Conservation (phyloP, 2,888 invertebrate genomes). For the Drosophila seclusa region DNA sequence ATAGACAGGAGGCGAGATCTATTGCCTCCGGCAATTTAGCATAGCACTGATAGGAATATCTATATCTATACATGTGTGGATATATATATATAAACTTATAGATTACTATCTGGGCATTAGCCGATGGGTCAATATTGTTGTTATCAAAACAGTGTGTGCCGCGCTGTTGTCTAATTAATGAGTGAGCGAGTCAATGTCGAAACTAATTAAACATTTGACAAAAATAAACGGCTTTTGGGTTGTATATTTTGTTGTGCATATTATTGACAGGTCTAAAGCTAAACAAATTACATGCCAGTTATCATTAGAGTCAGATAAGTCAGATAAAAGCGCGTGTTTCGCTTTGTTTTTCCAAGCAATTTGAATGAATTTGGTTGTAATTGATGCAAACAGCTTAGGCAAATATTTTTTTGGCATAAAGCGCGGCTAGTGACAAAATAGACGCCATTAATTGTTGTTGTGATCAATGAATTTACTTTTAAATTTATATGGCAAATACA, state of each 20-base stretch:
- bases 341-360: conserved; percentile 40
- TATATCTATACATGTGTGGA: background rate
- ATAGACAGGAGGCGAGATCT: conserved; percentile 3
- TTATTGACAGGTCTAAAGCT: conserved; percentile 45
- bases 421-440: conserved; percentile 68
- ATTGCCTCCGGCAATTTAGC: background rate
- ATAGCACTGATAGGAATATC: background rate
- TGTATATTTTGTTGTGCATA: conserved; percentile 3
- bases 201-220: conserved; percentile 69
- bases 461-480: conserved; percentile 42
- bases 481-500: conserved; percentile 68
- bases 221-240: conserved; percentile 21
- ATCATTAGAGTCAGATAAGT: conserved; percentile 46
- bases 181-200: conserved; percentile 30
- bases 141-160: conserved; percentile 45
- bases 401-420: conserved; percentile 69
- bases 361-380: conserved; percentile 58
- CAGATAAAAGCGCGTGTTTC: conserved; percentile 39
- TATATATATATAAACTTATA: background rate
- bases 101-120: conserved; percentile 21
- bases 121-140: conserved; percentile 49
- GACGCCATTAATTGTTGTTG: conserved; percentile 66
- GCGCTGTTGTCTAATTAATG: conserved; percentile 57
- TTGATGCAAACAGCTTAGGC: conserved; percentile 67
- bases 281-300: conserved; percentile 51